Evolutionary conservation across 2,113 vertebrate species (phyloP).

Genomic region (Urocynchramus pylzowi): DNA sequence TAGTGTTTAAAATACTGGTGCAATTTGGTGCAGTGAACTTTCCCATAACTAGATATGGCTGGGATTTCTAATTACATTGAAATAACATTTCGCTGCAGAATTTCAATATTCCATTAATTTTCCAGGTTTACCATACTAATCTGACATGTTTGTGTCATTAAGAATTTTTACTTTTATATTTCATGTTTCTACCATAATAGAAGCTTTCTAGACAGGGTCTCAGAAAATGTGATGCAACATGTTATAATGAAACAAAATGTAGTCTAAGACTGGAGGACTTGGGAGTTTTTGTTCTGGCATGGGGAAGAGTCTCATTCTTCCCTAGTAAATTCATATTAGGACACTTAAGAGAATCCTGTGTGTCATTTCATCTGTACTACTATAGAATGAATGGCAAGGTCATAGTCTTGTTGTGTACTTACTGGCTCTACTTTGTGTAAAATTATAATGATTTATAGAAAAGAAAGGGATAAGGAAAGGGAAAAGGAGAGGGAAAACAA

Average conservation of each 20-base stretch:
- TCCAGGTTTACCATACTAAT: neutral
- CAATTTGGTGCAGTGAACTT: neutral
- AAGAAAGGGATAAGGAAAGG: neutral
- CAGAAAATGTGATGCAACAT: neutral
- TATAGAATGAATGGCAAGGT: neutral
- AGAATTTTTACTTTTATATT: neutral
- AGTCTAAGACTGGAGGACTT: neutral
- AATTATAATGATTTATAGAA: neutral
- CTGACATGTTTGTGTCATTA: neutral
- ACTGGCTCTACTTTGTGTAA: neutral
- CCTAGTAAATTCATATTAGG: neutral
- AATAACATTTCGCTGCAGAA: neutral
- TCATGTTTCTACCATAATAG: neutral
- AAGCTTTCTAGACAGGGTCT: neutral
- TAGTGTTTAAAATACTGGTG: neutral
- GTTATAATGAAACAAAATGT: neutral
- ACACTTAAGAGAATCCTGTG: neutral
- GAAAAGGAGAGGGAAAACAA: neutral
- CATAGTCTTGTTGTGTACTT: neutral
- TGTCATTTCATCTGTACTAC: neutral
- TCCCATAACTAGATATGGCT: neutral
- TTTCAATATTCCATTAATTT: neutral
- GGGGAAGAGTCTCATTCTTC: neutral
- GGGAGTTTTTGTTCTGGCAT: neutral
- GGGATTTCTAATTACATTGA: neutral